Conservation (phyloP, 2,797 vertebrate species). For the Pterois miles region DNA sequence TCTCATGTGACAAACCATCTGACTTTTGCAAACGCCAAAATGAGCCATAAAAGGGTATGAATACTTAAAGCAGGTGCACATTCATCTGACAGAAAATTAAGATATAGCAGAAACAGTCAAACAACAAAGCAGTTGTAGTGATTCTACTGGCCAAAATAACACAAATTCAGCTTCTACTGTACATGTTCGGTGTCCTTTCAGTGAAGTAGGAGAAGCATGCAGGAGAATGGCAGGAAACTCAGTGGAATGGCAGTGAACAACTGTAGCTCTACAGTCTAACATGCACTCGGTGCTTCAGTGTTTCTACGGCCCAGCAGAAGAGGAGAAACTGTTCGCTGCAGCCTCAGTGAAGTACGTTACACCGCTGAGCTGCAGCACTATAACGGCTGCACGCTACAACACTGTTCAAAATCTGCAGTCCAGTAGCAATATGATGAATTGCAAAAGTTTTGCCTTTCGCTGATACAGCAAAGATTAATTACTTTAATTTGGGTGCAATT, state of each 20-base stretch:
- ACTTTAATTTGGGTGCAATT: constrained; percentile 41
- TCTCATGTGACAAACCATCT: neutral
- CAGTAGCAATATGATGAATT: constrained; percentile 39
- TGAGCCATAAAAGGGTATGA: neutral
- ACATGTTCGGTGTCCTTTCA: constrained; percentile 11
- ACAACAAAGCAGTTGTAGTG: constrained; percentile 43
- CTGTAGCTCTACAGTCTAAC: constrained; percentile 63
- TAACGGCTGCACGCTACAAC: neutral
- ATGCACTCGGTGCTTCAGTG: constrained; percentile 71
- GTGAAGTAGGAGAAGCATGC: constrained; percentile 61
- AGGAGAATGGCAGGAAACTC: constrained; percentile 24
- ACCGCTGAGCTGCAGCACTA: constrained; percentile 6
- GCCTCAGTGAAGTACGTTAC: constrained; percentile 24
- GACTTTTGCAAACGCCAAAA: neutral
- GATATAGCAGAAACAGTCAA: constrained; percentile 60
- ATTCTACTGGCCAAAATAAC: constrained; percentile 16
- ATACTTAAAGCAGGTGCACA: constrained; percentile 3
- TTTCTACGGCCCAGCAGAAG: constrained; percentile 79
- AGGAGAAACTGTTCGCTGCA: constrained; percentile 69
- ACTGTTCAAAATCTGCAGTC: constrained; percentile 33
- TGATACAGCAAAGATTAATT: constrained; percentile 44
- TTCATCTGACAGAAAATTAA: constrained; percentile 30
- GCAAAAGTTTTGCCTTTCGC: constrained; percentile 31
- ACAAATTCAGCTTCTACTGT: constrained; percentile 36
- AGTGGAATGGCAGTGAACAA: constrained; percentile 57